Conservation (phyloP, 2,113 vertebrate genomes). For the Cebus imitator region DNA sequence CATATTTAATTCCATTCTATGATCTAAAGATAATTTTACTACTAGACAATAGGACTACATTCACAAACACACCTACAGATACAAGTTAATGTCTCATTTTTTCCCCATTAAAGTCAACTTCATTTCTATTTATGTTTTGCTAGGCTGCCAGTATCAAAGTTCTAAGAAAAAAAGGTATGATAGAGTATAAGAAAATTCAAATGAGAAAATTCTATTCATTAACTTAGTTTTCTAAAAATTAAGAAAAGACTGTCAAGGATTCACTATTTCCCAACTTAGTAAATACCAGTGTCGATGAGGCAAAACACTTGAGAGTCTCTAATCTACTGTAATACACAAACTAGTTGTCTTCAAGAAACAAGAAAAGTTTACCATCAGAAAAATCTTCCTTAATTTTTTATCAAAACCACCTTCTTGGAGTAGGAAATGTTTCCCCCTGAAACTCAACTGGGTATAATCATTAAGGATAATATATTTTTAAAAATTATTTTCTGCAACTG, state of each 20-base stretch:
- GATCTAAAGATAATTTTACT: conserved; percentile 29
- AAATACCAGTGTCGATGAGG: neutral
- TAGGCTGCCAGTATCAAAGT: neutral
- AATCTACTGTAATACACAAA: neutral
- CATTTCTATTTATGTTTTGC: neutral
- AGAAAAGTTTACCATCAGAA: neutral
- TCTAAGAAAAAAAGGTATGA: neutral
- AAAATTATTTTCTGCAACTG: neutral
- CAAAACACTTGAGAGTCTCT: neutral
- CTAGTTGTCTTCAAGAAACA: neutral
- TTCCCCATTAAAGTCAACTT: neutral
- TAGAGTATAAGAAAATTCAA: neutral
- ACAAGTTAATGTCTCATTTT: neutral
- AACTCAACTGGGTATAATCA: neutral
- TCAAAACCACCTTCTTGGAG: neutral
- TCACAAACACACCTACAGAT: conserved; percentile 16
- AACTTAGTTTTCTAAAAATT: conserved; percentile 50
- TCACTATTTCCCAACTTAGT: neutral
- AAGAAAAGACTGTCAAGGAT: neutral
- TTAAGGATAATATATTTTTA: neutral
- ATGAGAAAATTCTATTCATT: conserved; percentile 25
- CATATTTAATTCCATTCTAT: neutral
- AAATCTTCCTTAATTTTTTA: conserved; percentile 33
- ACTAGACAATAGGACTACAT: neutral
- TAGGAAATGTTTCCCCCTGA: neutral